phyloP scores from a whole-genome alignment of 2,888 invertebrate species.

The Cephonodes hylas region DNA sequence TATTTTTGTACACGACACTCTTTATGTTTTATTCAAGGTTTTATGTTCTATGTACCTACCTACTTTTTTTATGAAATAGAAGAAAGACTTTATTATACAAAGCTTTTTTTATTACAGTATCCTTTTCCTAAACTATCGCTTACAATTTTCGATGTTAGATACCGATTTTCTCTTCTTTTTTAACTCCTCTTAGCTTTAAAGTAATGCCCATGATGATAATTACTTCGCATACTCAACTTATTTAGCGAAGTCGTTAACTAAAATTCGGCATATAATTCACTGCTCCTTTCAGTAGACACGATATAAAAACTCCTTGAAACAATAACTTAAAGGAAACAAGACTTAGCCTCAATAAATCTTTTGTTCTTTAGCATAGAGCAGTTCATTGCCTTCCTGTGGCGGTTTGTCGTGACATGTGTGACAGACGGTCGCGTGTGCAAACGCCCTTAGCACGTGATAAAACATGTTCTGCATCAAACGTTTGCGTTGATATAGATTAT shows the following conservation, averaged over 20 bases:
- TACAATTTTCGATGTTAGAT: too few species aligned
- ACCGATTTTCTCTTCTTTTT: too few species aligned
- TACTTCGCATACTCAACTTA: too few species aligned
- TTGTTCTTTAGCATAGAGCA: neutral
- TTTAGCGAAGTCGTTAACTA: too few species aligned
- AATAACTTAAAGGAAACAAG: neutral
- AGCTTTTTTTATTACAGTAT: too few species aligned
- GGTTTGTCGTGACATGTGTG: constrained; percentile 17
- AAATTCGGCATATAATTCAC: too few species aligned
- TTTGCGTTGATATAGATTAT: neutral
- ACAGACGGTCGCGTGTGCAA: constrained; percentile 19
- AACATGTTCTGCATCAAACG: neutral
- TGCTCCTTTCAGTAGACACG: neutral
- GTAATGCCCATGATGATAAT: too few species aligned
- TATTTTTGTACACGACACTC: neutral
- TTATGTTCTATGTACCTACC: too few species aligned
- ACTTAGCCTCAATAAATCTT: neutral
- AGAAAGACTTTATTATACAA: too few species aligned
- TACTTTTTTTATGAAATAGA: too few species aligned
- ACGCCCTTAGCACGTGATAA: neutral
- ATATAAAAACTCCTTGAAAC: neutral
- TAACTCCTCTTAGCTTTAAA: too few species aligned
- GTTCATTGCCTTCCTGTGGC: neutral
- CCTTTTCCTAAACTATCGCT: too few species aligned
- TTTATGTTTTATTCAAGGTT: neutral